Evolutionary conservation across 2,113 vertebrate genomes (phyloP), one percentile per base, ranked within the genome.

Genomic region (Hassar affinis): DNA sequence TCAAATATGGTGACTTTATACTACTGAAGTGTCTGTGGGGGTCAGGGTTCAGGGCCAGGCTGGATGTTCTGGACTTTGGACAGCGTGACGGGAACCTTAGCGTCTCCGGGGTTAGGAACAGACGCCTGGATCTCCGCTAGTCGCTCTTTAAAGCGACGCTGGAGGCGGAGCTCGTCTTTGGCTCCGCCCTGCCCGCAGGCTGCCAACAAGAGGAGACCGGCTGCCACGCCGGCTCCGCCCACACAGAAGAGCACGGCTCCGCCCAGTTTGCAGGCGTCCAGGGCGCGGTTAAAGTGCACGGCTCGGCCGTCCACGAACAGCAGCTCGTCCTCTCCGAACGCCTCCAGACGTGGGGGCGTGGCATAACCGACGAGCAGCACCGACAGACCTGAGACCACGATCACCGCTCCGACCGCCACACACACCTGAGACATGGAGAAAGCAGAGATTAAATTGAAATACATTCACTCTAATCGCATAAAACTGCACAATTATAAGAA

Each of bases 11-110:
- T 22, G 38, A 30, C 14, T 3, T 30, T 33, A 30, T 47, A 17
- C 22, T 27, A 22, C 25, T n/a, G 38, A 9, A 62, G 25, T 12
- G 42, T 68, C 3, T 35, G 74, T 22, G 52, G 74, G 49, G 78
- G 80, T 97, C 96, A 98, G 91, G 97, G 96, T 85, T 96, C 94
- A 0, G 95, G 90, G 1, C 89, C 84, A 57, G 98, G 98, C 83
- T 99, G 98, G 88, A 99, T 94, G 78, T 95, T 99, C 74, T 98
- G 97, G 86, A 98, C 96, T 93, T 94, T 97, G 90, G 98, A 97
- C 91, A 99, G 92, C 57, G 97, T 98, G 88, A 97, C 95, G 0
- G 98, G 98, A 81, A 99, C 96, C 86, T 96, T 98, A 51, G 94
- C 94, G 81, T 97, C 96, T 80, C 97, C 96, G 0, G 95, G 96